These are phyloP conservation scores for Erebia palarica DNA, from an alignment of 2,888 invertebrate species.

Conservation along the genomic window DNA sequence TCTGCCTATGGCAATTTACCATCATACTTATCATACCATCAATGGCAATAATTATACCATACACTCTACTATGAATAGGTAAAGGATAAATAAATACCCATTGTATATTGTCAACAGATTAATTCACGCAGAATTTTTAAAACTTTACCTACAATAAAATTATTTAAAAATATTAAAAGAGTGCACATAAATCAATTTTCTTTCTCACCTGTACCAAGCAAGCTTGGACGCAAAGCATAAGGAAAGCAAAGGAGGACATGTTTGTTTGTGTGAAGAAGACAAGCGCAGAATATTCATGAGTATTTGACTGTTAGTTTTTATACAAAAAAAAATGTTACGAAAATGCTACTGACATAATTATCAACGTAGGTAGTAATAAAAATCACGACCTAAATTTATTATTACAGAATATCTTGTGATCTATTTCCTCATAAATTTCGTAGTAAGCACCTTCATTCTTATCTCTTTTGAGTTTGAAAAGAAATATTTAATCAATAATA, in stretches of 20 bases:
- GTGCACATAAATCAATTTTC: background rate
- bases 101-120: too few species aligned
- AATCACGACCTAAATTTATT: too few species aligned
- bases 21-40: background rate
- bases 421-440: too few species aligned
- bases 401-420: too few species aligned
- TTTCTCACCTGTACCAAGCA: conserved; percentile 51
- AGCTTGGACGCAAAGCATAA: conserved; percentile 49
- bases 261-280: conserved; percentile 14
- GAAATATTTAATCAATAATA: too few species aligned
- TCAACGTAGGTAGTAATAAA: too few species aligned
- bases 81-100: too few species aligned
- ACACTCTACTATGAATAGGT: background rate
- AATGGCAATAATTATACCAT: too few species aligned
- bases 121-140: background rate
- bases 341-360: background rate
- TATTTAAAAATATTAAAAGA: background rate
- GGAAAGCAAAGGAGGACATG: conserved; percentile 51
- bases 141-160: background rate
- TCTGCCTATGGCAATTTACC: background rate
- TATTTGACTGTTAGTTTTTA: conserved; percentile 1
- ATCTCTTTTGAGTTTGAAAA: too few species aligned
- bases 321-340: conserved; percentile 2
- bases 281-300: background rate
- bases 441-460: too few species aligned